Evolutionary conservation across 2,888 invertebrate genomes (phyloP).

Genomic region (Lasioglossum villosulum): DNA sequence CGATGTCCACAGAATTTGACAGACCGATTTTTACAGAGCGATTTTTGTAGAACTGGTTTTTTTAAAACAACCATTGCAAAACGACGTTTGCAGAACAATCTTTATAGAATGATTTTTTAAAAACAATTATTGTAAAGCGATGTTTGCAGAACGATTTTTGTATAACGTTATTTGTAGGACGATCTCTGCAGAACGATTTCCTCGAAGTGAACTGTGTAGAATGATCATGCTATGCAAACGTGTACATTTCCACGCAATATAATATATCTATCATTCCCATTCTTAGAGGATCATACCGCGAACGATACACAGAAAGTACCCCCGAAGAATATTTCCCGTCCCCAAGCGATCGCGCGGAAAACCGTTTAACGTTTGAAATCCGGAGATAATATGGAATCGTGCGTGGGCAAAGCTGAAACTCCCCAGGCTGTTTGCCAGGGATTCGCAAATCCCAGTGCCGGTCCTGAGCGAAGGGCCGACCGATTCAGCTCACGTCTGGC

Average conservation of each 20-base stretch:
- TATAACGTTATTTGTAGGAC: background rate
- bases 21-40: too few species aligned
- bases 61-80: too few species aligned
- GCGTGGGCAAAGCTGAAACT: constrained; percentile 9
- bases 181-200: background rate
- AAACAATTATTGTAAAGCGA: too few species aligned
- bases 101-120: too few species aligned
- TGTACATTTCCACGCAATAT: background rate
- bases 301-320: background rate
- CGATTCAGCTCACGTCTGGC: constrained; percentile 59
- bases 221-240: background rate
- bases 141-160: too few species aligned
- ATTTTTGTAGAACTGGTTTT: too few species aligned
- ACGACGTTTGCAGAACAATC: too few species aligned
- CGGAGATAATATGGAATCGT: background rate
- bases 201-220: background rate
- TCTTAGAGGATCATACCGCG: background rate
- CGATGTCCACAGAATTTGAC: background rate
- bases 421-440: constrained; percentile 14
- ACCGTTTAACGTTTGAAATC: background rate
- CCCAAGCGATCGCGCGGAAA: background rate
- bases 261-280: background rate
- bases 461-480: background rate
- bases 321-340: background rate
- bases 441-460: background rate